Evolutionary conservation across 2,888 invertebrate genomes (phyloP).

Genomic region (Yponomeuta cagnagella): DNA sequence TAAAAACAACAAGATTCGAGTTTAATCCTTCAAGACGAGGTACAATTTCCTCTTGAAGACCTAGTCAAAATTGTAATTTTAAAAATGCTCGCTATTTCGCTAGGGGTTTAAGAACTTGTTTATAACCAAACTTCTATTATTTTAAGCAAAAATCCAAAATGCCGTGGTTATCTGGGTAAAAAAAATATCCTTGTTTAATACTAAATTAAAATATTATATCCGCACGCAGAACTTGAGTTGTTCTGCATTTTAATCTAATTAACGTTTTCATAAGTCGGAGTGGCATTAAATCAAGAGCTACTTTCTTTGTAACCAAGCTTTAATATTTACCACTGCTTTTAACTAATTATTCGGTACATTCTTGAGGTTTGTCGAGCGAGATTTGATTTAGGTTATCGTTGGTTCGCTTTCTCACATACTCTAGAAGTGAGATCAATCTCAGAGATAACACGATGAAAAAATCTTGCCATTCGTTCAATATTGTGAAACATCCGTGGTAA

Average conservation of each 20-base stretch:
- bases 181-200: background rate
- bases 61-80: background rate
- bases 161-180: too few species aligned
- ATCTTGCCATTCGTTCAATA: background rate
- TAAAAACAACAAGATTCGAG: background rate
- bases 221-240: background rate
- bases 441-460: background rate
- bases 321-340: background rate
- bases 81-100: background rate
- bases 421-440: background rate
- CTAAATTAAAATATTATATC: background rate
- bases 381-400: background rate
- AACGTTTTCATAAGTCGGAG: slow-evolving; percentile 27
- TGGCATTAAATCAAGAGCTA: slow-evolving; percentile 25
- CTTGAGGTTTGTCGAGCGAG: background rate
- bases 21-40: background rate
- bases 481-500: background rate
- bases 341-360: background rate
- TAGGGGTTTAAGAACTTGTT: too few species aligned
- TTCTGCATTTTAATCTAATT: slow-evolving; percentile 29
- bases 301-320: background rate
- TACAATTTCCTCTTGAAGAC: background rate
- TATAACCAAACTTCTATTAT: too few species aligned
- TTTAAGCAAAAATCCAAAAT: too few species aligned
- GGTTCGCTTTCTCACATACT: background rate